phyloP scores from a whole-genome alignment of 2,113 vertebrate species.

The Rousettus leschenaultii region DNA sequence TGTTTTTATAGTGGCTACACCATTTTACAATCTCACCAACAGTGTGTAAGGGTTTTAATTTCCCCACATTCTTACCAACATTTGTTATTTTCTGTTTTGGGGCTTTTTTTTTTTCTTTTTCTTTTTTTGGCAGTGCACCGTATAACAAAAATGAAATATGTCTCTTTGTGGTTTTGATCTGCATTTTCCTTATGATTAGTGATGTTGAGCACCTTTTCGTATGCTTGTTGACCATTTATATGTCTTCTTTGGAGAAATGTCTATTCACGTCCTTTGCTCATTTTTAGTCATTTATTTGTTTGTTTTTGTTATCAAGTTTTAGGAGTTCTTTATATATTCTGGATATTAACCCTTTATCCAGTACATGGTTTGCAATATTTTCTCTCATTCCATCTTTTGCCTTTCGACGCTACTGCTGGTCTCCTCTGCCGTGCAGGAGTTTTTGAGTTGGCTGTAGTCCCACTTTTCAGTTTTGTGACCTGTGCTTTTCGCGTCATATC shows the following conservation, averaged over 20 bases:
- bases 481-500: neutral
- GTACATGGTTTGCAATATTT: neutral
- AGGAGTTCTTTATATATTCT: neutral
- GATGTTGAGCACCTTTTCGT: neutral
- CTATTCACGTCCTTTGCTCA: neutral
- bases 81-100: neutral
- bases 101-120: no score
- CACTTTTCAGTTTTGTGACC: no score
- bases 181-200: neutral
- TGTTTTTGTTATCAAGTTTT: neutral
- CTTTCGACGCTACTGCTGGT: neutral
- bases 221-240: neutral
- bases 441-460: neutral
- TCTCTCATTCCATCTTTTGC: neutral
- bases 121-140: neutral
- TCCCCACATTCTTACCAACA: neutral
- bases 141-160: neutral
- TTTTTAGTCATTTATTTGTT: neutral
- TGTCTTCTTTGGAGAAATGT: neutral
- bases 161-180: neutral
- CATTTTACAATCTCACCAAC: neutral
- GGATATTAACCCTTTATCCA: neutral
- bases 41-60: neutral
- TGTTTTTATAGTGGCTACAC: no score
- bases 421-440: neutral